Evolutionary conservation across 2,888 invertebrate genomes (phyloP), one percentile per base, ranked within the genome.

Genomic region (Heliconius ethilla): DNA sequence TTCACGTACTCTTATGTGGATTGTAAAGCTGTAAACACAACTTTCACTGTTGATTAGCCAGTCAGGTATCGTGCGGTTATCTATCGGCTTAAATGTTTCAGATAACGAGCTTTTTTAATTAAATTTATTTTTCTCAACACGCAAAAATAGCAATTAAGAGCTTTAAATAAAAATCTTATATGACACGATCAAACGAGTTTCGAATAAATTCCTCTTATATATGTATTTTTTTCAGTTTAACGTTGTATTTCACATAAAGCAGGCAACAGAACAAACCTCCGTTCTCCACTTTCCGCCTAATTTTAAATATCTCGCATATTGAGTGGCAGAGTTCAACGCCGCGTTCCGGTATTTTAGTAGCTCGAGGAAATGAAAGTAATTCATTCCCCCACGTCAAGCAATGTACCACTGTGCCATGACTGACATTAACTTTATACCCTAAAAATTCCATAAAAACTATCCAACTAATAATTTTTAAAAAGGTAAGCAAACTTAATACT

Each of bases 51-150:
- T 77, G 77, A 77, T 79, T 76, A 77, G 74, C 76, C 75, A 55
- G 51, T 67, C 67, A 25, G 25, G 29, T 75, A 76, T 78, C 75
- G 72, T 62, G 45, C 29, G 73, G 69, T 33, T 79, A 77, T 79
- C 79, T 77, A 79, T 77, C 77, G 76, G 25, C 59, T n/a, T 62
- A 51, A 79, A 75, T 75, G 79, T 70, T 40, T 10, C 27, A 75
- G 77, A 79, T 79, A 79, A 86, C 83, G 81, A 82, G 81, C 76
- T 85, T 85, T 83, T 83, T 85, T 84, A 87, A 86, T 85, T 76
- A 66, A 72, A 65, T 65, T 66, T 37, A 72, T n/a, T 22, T 76
- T 76, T 65, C 72, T 25, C 27, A 55, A 66, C 29, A 51, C 63
- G 72, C 72, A 72, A 72, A 72, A 59, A 37, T 33, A 25, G 59